Conservation (phyloP, 37 sponge, comb jelly and placozoan genomes). For the Ianthella basta region DNA sequence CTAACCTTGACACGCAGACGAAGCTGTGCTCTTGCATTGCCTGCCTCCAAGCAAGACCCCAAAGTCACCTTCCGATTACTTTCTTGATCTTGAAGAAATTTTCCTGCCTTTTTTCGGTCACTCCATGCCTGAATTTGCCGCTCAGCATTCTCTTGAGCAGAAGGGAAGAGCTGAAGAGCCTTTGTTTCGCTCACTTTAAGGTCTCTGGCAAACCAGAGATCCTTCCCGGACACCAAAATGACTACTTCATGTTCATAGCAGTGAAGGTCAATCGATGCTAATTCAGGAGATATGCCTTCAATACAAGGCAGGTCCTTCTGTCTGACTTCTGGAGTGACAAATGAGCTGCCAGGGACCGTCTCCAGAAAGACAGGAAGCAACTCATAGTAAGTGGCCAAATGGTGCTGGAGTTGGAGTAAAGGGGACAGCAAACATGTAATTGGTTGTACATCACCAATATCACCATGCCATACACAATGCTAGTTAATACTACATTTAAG, state of each 20-base stretch:
- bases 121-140: too few species aligned
- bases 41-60: too few species aligned
- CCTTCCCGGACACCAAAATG: not conserved
- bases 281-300: not conserved
- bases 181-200: not conserved
- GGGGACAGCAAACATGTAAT: too few species aligned
- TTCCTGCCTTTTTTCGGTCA: too few species aligned
- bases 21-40: too few species aligned
- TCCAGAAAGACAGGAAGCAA: not conserved
- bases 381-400: not conserved
- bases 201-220: slow-evolving; percentile 16
- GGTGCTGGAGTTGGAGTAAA: not conserved
- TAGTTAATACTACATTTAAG: too few species aligned
- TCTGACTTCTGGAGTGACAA: not conserved
- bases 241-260: not conserved
- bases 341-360: not conserved
- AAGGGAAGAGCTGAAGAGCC: not conserved
- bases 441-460: not conserved
- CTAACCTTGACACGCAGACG: too few species aligned
- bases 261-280: not conserved
- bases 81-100: too few species aligned
- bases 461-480: too few species aligned
- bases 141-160: too few species aligned
- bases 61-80: too few species aligned
- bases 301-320: not conserved